Evolutionary conservation across 37 sponge, comb jelly and placozoan species (phyloP).

Genomic region (Halisarca cf. caerulea): DNA sequence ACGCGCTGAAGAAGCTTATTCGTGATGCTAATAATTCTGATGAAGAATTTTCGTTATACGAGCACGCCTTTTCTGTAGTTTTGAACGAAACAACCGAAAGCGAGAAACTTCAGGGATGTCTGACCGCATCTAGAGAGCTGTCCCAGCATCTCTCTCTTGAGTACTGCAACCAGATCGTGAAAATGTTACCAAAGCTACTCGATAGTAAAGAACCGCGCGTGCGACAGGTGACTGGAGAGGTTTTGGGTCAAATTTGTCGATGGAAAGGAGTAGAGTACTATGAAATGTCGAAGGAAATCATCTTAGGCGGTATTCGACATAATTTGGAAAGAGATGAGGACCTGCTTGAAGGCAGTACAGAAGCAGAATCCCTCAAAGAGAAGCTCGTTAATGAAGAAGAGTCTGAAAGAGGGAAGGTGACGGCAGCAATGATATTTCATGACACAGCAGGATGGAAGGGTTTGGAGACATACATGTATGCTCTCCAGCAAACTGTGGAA

Average conservation of each 20-base stretch:
- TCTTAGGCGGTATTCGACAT: constrained; percentile 43
- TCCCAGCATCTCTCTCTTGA: not conserved
- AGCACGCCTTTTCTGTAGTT: not conserved
- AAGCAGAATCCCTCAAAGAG: not conserved
- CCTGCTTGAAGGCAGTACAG: not conserved
- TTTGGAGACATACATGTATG: constrained; percentile 90
- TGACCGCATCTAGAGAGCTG: constrained; percentile 41
- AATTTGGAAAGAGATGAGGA: constrained; percentile 68
- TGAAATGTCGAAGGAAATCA: constrained; percentile 11
- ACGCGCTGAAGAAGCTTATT: constrained; percentile 20
- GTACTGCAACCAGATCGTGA: constrained; percentile 20
- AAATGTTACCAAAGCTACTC: constrained; percentile 42
- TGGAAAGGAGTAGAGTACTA: constrained; percentile 39
- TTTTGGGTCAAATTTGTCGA: constrained; percentile 60
- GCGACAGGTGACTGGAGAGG: constrained; percentile 66
- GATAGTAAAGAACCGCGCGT: constrained; percentile 63
- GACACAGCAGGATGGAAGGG: constrained; percentile 95
- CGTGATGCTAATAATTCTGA: not conserved
- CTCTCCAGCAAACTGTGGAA: constrained; percentile 62
- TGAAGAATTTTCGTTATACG: not conserved
- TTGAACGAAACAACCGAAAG: constrained; percentile 21
- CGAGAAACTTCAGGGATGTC: constrained; percentile 69
- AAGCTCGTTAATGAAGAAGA: not conserved
- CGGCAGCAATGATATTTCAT: constrained; percentile 76
- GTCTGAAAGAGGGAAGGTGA: not conserved